phyloP scores from a whole-genome alignment of 2,888 invertebrate species.

The Lasioglossum marginatum region DNA sequence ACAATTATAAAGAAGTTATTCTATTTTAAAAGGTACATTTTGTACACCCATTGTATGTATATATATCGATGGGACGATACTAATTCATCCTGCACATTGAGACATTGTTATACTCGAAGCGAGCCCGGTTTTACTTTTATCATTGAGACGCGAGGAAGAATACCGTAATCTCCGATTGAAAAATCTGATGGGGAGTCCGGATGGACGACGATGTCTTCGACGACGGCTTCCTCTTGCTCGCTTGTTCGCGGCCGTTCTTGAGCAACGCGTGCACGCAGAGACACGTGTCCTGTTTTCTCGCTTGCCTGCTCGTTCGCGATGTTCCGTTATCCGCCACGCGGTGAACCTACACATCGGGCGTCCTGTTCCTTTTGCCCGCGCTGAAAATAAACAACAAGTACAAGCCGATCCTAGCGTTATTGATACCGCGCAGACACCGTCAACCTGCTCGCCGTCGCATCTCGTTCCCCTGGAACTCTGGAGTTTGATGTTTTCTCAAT shows the following conservation, averaged over 20 bases:
- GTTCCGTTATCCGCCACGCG: conserved; percentile 69
- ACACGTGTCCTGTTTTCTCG: conserved; percentile 30
- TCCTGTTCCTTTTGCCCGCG: conserved; percentile 66
- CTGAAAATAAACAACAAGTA: conserved; percentile 67
- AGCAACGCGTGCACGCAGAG: conserved; percentile 14
- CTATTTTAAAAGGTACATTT: no score
- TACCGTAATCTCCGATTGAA: conserved; percentile 53
- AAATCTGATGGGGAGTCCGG: conserved; percentile 31
- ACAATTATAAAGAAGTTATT: no score
- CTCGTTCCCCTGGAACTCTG: not conserved
- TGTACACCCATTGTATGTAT: no score
- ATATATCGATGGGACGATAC: no score
- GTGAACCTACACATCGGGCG: conserved; percentile 65
- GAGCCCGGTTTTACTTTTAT: conserved; percentile 51
- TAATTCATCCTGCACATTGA: not conserved
- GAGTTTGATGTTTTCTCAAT: not conserved
- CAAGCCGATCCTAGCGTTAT: conserved; percentile 44
- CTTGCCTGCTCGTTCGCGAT: conserved; percentile 36
- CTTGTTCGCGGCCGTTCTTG: conserved; percentile 54
- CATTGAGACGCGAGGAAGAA: not conserved
- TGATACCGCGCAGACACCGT: conserved; percentile 31
- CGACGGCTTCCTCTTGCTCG: conserved; percentile 43
- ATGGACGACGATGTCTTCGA: conserved; percentile 41
- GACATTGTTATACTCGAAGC: not conserved
- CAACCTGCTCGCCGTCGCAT: not conserved